These are phyloP conservation scores for Drosophila sordidapex DNA, from an alignment of 2,888 invertebrate genomes.

Conservation along the genomic window DNA sequence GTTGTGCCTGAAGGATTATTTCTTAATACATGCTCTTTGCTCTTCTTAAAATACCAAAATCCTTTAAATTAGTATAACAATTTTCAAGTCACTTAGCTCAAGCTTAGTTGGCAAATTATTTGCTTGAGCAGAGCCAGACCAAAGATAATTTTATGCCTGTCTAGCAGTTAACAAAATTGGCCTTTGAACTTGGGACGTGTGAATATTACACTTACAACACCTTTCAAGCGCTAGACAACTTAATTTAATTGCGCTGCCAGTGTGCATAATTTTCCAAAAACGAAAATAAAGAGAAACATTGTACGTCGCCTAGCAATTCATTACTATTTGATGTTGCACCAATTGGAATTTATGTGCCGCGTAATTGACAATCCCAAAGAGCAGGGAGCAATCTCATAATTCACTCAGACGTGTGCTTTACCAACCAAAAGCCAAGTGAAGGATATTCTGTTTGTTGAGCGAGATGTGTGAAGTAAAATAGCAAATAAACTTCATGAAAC, in stretches of 20 bases:
- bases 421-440: conserved; percentile 17
- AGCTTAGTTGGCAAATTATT: conserved; percentile 6
- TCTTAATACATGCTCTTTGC: not conserved
- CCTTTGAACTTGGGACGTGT: conserved; percentile 10
- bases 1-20: not conserved
- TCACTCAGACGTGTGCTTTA: conserved; percentile 26
- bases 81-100: not conserved
- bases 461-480: conserved; percentile 18
- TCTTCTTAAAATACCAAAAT: not conserved
- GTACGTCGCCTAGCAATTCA: conserved; percentile 58
- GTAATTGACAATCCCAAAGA: conserved; percentile 67
- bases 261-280: conserved; percentile 27
- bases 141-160: conserved; percentile 22
- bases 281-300: conserved; percentile 29
- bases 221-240: conserved; percentile 45
- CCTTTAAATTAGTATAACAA: not conserved
- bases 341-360: conserved; percentile 71
- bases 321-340: conserved; percentile 66
- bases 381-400: conserved; percentile 51
- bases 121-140: conserved; percentile 4
- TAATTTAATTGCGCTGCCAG: conserved; percentile 46
- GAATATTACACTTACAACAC: conserved; percentile 33
- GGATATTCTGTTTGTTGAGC: conserved; percentile 37
- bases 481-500: conserved; percentile 4
- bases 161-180: not conserved